These are phyloP conservation scores for Argopecten irradians DNA, from an alignment of 1,140 invertebrate species.

Conservation along the genomic window DNA sequence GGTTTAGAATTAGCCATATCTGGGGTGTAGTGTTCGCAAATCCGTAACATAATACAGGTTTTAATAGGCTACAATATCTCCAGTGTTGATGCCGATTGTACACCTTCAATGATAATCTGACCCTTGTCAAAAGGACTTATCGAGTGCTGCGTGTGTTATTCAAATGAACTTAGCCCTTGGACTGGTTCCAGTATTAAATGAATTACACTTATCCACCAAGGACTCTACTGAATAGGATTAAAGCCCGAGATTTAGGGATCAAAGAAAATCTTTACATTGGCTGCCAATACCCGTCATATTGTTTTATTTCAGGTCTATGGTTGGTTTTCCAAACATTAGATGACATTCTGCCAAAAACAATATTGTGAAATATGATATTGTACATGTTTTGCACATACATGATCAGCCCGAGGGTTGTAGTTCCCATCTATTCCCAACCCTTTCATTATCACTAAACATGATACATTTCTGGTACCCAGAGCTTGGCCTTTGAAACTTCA, in stretches of 20 bases:
- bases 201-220: conserved; percentile 9
- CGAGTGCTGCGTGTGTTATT: neutral
- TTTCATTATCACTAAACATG: too few relatives aligned
- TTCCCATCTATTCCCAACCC: too few relatives aligned
- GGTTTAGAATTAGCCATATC: neutral
- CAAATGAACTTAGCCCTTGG: neutral
- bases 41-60: neutral
- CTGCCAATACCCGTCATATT: neutral
- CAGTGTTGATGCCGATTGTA: neutral
- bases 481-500: too few relatives aligned
- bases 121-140: conserved; percentile 9
- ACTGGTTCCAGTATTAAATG: neutral
- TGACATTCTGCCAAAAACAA: neutral
- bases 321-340: neutral
- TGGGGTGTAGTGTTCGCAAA: neutral
- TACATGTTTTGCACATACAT: too few relatives aligned
- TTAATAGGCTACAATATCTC: neutral
- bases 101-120: conserved; percentile 22
- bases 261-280: neutral
- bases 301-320: neutral
- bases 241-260: neutral
- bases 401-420: too few relatives aligned
- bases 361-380: neutral
- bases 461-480: too few relatives aligned
- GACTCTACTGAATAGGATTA: neutral